Percentiles rank a stretch among this genome's conserved stretches.
Evolutionary conservation across 2,888 invertebrate species (phyloP).

Genomic region (Fragum sueziense): DNA sequence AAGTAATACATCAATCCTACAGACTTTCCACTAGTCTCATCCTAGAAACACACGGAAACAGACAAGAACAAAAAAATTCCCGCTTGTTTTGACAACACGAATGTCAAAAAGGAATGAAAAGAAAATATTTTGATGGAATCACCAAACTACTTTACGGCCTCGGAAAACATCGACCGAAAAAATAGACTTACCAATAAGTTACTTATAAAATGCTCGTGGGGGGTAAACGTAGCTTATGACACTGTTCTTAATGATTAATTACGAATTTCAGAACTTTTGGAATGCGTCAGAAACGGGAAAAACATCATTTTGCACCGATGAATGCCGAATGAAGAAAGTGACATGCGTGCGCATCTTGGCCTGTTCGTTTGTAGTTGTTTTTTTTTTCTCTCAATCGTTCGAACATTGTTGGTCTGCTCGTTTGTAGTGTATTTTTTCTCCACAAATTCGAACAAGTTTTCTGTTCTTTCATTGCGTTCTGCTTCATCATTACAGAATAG

Average conservation of each 20-base stretch:
- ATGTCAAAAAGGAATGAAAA: constrained; percentile 64
- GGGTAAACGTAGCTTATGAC: neutral
- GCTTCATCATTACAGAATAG: constrained; percentile 3
- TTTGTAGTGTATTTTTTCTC: constrained; percentile 7
- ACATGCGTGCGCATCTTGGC: constrained; percentile 15
- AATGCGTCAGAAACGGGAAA: constrained; percentile 4
- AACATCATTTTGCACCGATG: constrained; percentile 15
- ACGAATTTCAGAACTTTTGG: constrained; percentile 5
- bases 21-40: neutral
- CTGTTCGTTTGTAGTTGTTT: constrained; percentile 14
- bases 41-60: neutral
- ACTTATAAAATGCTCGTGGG: constrained; percentile 18
- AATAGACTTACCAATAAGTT: constrained; percentile 10
- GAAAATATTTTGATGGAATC: constrained; percentile 64
- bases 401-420: constrained; percentile 5
- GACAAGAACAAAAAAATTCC: constrained; percentile 26
- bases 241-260: constrained; percentile 11
- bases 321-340: constrained; percentile 1
- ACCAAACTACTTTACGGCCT: constrained; percentile 45
- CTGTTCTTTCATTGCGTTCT: constrained; percentile 15
- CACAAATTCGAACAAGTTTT: constrained; percentile 2
- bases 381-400: too few relatives aligned
- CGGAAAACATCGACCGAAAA: neutral
- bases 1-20: constrained; percentile 13
- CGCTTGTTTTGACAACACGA: constrained; percentile 57